These are phyloP conservation scores for Phyllostomus hastatus DNA, from an alignment of 2,113 vertebrate species.

Conservation along the genomic window DNA sequence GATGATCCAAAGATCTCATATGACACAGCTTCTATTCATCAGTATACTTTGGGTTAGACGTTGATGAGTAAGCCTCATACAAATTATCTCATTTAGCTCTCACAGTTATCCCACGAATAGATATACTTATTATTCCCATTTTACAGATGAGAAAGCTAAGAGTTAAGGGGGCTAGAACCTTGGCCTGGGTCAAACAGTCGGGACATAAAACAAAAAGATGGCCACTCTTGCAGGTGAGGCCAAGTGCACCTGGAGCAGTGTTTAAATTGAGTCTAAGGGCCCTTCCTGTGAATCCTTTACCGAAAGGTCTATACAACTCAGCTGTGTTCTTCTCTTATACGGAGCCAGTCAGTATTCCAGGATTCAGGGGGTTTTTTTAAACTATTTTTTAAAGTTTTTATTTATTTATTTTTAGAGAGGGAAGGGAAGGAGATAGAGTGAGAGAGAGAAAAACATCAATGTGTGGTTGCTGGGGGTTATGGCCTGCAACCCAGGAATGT, in stretches of 20 bases:
- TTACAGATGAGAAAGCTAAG: not conserved
- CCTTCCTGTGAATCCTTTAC: not conserved
- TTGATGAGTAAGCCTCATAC: not conserved
- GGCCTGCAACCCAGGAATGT: too few relatives aligned
- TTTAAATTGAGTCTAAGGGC: not conserved
- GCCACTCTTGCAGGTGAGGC: not conserved
- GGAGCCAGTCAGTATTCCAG: not conserved
- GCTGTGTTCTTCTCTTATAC: not conserved
- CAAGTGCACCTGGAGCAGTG: not conserved
- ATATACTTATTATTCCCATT: not conserved
- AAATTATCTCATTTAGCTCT: not conserved
- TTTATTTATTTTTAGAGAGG: too few relatives aligned
- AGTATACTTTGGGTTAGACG: not conserved
- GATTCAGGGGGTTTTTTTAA: too few relatives aligned
- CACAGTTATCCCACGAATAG: not conserved
- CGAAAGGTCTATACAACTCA: not conserved
- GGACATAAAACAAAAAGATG: not conserved
- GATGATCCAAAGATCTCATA: constrained; percentile 53
- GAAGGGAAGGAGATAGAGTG: too few relatives aligned
- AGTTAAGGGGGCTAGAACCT: not conserved
- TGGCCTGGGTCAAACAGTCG: not conserved
- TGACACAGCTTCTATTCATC: not conserved
- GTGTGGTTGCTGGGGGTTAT: too few relatives aligned
- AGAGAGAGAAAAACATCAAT: too few relatives aligned
- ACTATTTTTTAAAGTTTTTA: too few relatives aligned